Conservation (phyloP, 2,113 vertebrate species). For the Electrona antarctica region DNA sequence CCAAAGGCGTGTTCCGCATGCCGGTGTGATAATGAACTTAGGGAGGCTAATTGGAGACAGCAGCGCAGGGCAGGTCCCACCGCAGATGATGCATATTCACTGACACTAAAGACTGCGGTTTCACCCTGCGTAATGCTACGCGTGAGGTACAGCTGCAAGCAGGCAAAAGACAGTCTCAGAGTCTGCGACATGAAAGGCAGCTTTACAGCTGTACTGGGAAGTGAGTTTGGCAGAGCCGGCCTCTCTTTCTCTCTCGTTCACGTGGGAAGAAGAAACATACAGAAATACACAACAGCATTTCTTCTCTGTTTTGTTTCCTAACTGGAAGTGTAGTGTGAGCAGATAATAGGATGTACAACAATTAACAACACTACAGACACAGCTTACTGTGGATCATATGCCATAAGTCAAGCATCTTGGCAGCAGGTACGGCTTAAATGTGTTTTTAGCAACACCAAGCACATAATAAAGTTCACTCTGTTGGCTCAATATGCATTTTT, state of each 20-base stretch:
- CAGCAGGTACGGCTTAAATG: neutral
- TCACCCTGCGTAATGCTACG: slow-evolving; percentile 27
- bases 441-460: neutral
- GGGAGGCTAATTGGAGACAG: slow-evolving; percentile 47
- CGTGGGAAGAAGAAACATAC: no score
- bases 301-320: neutral
- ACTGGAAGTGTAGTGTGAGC: neutral
- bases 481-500: neutral
- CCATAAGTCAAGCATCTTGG: neutral
- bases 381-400: neutral
- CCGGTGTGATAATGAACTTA: slow-evolving; percentile 51
- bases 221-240: neutral
- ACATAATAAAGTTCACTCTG: neutral
- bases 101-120: slow-evolving; percentile 19
- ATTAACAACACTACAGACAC: slow-evolving; percentile 44
- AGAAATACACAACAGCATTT: no score
- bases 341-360: neutral
- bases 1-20: slow-evolving; percentile 26
- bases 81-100: slow-evolving; percentile 30
- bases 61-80: slow-evolving; percentile 19
- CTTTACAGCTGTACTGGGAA: neutral
- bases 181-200: neutral
- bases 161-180: neutral
- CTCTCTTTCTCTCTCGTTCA: neutral
- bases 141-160: slow-evolving; percentile 14